Evolutionary conservation across 2,113 vertebrate genomes (phyloP).

Genomic region (Choloepus hoffmanni): DNA sequence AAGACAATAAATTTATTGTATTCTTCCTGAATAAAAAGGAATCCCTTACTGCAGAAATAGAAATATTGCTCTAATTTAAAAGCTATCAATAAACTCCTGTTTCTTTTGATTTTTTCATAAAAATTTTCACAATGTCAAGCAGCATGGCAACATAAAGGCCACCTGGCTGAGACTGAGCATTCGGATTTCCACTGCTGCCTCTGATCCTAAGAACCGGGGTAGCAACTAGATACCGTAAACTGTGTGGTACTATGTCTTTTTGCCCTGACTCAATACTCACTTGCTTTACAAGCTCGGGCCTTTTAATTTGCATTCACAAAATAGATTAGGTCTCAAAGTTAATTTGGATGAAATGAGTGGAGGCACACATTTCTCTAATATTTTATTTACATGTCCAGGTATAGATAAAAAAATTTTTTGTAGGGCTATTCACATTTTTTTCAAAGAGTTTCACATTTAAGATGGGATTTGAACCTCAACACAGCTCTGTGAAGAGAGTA

Average conservation of each 20-base stretch:
- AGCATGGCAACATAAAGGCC: background rate
- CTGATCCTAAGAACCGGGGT: background rate
- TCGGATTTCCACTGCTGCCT: background rate
- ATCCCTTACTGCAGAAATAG: background rate
- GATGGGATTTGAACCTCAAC: background rate
- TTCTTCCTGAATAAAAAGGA: background rate
- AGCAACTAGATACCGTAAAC: background rate
- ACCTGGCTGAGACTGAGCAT: background rate
- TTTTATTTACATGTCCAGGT: background rate
- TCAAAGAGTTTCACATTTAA: background rate
- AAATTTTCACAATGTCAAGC: background rate
- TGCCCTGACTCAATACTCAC: background rate
- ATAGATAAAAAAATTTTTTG: background rate
- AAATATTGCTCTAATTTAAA: slow-evolving; percentile 12
- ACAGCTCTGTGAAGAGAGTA: background rate
- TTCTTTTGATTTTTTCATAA: background rate
- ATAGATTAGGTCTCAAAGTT: background rate
- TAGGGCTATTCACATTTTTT: background rate
- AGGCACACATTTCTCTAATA: background rate
- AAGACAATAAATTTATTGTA: background rate
- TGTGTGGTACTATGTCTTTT: background rate
- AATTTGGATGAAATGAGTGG: background rate
- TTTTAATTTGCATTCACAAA: background rate
- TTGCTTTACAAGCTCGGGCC: background rate
- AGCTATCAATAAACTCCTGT: background rate